Percentiles rank a stretch among this genome's conserved stretches.
These are phyloP conservation scores for Athene noctua DNA, from an alignment of 2,113 vertebrate species.

Conservation along the genomic window DNA sequence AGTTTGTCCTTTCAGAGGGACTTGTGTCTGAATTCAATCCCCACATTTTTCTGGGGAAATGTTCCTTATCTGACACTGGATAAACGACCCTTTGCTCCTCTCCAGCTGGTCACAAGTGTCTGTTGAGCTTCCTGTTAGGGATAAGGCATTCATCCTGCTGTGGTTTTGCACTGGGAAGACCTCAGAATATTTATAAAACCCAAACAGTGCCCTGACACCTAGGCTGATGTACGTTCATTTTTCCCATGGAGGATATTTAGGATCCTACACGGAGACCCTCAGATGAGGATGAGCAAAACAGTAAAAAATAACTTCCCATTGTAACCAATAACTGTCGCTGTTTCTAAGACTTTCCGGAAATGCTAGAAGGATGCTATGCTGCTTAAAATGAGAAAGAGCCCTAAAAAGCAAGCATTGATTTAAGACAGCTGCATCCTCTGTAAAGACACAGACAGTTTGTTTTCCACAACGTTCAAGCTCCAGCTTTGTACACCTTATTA, in stretches of 20 bases:
- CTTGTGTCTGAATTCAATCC: not conserved
- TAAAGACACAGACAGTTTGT: not conserved
- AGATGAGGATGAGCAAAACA: not conserved
- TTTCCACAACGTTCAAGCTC: not conserved
- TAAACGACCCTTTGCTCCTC: not conserved
- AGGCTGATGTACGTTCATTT: not conserved
- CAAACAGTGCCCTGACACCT: not conserved
- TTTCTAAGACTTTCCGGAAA: not conserved
- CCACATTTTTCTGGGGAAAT: not conserved
- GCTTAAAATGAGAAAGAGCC: not conserved
- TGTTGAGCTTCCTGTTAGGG: not conserved
- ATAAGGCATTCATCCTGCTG: not conserved
- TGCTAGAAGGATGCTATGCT: not conserved
- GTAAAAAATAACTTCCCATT: not conserved
- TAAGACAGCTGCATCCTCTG: not conserved
- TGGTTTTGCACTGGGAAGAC: not conserved
- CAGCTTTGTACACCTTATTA: not conserved
- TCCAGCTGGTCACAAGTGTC: not conserved
- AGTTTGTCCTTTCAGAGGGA: not conserved
- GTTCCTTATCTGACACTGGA: not conserved
- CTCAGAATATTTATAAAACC: not conserved
- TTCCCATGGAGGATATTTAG: not conserved
- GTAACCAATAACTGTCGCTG: not conserved
- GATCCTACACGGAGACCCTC: not conserved
- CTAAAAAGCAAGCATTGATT: not conserved